These are phyloP conservation scores for Chionoecetes opilio DNA, from an alignment of 1,140 invertebrate genomes.

Conservation along the genomic window DNA sequence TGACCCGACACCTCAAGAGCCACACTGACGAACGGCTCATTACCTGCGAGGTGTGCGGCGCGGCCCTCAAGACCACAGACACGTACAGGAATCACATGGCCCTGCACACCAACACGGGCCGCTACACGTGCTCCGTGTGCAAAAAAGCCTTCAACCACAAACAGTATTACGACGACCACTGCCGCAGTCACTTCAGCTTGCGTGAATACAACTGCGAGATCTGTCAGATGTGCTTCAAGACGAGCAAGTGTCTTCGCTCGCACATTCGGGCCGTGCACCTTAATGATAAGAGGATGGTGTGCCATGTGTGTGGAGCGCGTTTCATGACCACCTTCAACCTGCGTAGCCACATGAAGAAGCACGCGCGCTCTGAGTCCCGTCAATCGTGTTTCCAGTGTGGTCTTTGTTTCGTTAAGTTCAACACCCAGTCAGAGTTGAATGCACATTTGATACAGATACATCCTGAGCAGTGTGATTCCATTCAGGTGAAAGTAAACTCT, in stretches of 20 bases:
- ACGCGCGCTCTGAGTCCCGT: slow-evolving; percentile 14
- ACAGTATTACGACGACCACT: slow-evolving; percentile 74
- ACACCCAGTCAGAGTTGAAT: slow-evolving; percentile 44
- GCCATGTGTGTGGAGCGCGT: slow-evolving; percentile 62
- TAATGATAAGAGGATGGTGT: slow-evolving; percentile 61
- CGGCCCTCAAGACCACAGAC: slow-evolving; percentile 54
- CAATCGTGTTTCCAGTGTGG: neutral
- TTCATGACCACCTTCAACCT: slow-evolving; percentile 75
- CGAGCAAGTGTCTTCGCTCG: slow-evolving; percentile 43
- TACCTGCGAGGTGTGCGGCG: slow-evolving; percentile 57
- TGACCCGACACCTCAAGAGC: slow-evolving; percentile 55
- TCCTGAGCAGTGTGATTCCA: neutral
- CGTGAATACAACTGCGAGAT: slow-evolving; percentile 60
- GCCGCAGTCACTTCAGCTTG: slow-evolving; percentile 60
- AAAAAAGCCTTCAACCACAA: slow-evolving; percentile 70
- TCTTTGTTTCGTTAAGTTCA: slow-evolving; percentile 38
- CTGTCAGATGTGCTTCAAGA: slow-evolving; percentile 66
- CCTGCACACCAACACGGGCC: slow-evolving; percentile 66
- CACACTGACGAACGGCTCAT: slow-evolving; percentile 51
- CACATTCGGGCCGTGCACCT: slow-evolving; percentile 66
- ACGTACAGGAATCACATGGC: slow-evolving; percentile 68
- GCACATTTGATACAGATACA: slow-evolving; percentile 40
- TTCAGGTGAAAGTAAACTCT: slow-evolving; percentile 55
- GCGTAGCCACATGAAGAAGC: slow-evolving; percentile 71
- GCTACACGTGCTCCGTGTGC: slow-evolving; percentile 68